These are phyloP conservation scores for Liopterus haemorrhoidalis DNA, from an alignment of 2,888 invertebrate species.

Conservation along the genomic window DNA sequence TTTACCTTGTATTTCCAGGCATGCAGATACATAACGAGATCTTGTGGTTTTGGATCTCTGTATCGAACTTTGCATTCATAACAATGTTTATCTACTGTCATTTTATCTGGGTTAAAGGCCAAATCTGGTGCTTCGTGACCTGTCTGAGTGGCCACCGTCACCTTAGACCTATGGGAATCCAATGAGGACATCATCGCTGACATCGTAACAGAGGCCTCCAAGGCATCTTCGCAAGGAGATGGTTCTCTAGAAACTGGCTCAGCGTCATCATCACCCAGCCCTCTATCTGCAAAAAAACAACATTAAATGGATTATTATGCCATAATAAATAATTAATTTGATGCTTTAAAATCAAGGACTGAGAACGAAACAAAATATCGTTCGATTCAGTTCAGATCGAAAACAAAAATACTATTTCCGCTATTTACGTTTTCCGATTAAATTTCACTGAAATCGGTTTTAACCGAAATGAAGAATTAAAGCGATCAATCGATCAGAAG, in stretches of 20 bases:
- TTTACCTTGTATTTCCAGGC: conserved; percentile 85
- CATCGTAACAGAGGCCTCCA: conserved; percentile 44
- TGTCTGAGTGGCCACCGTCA: conserved; percentile 82
- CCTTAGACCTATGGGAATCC: conserved; percentile 47
- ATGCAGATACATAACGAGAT: conserved; percentile 93
- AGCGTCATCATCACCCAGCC: conserved; percentile 57
- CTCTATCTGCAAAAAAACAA: conserved; percentile 37
- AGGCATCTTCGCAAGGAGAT: conserved; percentile 59
- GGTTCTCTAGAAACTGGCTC: conserved; percentile 63
- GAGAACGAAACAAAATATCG: no score
- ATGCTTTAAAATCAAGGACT: no score
- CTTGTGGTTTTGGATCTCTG: conserved; percentile 84
- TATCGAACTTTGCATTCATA: conserved; percentile 89
- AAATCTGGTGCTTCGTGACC: conserved; percentile 70
- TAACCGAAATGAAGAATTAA: no score
- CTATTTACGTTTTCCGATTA: no score
- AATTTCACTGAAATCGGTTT: no score
- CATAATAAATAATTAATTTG: no score
- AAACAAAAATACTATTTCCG: no score
- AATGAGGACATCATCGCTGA: conserved; percentile 42
- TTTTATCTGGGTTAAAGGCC: conserved; percentile 61
- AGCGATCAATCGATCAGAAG: no score
- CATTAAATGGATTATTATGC: no score
- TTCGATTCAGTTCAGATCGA: no score
- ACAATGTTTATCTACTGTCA: conserved; percentile 79